Percentiles rank a stretch among this genome's conserved stretches.
Evolutionary conservation across 2,113 vertebrate genomes (phyloP).

Genomic region (Chlorodrepanis virens): DNA sequence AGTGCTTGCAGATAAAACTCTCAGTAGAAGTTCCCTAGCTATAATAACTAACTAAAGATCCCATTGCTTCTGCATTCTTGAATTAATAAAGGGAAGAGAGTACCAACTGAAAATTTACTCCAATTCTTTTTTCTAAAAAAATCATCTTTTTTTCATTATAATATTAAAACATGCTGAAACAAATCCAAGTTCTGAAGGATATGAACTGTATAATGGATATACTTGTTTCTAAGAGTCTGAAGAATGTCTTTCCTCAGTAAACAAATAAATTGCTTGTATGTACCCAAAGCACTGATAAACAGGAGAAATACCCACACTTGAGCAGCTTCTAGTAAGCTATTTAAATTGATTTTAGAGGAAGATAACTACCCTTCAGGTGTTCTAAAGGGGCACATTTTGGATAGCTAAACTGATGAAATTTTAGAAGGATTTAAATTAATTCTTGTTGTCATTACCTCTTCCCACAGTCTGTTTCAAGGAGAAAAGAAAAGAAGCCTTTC

Average conservation of each 20-base stretch:
- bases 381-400: not conserved
- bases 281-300: not conserved
- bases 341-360: not conserved
- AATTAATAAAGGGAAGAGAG: not conserved
- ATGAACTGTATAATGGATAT: not conserved
- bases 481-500: not conserved
- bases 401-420: not conserved
- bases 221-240: not conserved
- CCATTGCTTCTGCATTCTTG: not conserved
- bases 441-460: not conserved
- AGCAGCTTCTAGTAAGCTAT: not conserved
- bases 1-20: not conserved
- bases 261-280: not conserved
- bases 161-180: not conserved
- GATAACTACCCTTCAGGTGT: not conserved
- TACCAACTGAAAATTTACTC: not conserved
- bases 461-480: not conserved
- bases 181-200: not conserved
- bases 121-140: not conserved
- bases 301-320: not conserved
- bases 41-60: not conserved
- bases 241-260: not conserved
- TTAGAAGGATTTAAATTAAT: slow-evolving; percentile 33
- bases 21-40: not conserved
- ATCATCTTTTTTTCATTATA: not conserved